Evolutionary conservation across 2,797 vertebrate genomes (phyloP), one percentile per base, ranked within the genome.

Genomic region (Gymnoscopelus braueri): DNA sequence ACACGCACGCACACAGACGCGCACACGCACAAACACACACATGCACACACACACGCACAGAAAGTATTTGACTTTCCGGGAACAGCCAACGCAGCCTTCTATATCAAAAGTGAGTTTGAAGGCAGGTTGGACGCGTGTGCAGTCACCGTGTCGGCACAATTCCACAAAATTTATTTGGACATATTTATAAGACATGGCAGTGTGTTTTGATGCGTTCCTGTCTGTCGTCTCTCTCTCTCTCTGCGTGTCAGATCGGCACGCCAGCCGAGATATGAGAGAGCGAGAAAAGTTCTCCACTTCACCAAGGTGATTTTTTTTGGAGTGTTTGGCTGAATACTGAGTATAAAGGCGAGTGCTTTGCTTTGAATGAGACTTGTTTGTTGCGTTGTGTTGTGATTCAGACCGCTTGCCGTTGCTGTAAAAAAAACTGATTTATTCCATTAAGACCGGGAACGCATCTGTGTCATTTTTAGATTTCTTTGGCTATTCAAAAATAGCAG

Each of bases 61-160:
- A 35, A 6, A 12, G 6, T 19, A 67, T 44, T 77, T 52, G 60
- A 80, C 69, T 74, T 74, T 56, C 60, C 57, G 0, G 0, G 19
- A 71, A 67, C 57, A 75, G 76, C 59, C 53, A 55, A 8, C 8
- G 32, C 39, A 9, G 9, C 8, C 49, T 49, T 75, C 58, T 63
- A 47, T 64, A 75, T 84, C 51, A 87, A 79, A 79, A 81, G 50
- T 69, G 60, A 78, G 82, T 53, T 69, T 72, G 50, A 51, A 60
- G 61, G 62, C 39, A 8, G 2, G 39, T 10, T 39, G 74, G 49
- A 55, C 44, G 32, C 66, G 59, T 56, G 50, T 65, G 61, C 24
- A 67, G 14, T 50, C 50, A 19, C 32, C 63, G n/a, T 65, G 55
- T 57, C 48, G 55, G 60, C 71, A 61, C 64, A 65, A 69, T 82